Percentiles rank a stretch among this genome's conserved stretches.
phyloP scores from a whole-genome alignment of 1,140 invertebrate species.

The Papilio glaucus region DNA sequence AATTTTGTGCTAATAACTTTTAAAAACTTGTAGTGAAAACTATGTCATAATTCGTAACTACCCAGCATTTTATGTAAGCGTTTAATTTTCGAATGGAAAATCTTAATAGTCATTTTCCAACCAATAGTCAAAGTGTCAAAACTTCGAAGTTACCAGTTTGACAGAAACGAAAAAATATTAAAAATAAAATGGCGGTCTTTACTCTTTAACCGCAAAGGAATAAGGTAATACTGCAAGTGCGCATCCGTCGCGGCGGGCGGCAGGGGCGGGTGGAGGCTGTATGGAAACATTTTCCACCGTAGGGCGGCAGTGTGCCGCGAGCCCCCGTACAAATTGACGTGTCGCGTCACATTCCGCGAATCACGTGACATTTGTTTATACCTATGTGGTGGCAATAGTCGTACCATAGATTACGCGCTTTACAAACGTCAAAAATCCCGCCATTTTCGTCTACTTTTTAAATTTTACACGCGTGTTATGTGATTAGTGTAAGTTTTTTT shows the following conservation, averaged over 20 bases:
- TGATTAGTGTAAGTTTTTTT: slow-evolving; percentile 8
- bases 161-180: slow-evolving; percentile 34
- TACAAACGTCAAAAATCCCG: slow-evolving; percentile 36
- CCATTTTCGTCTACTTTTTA: slow-evolving; percentile 6
- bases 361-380: slow-evolving; percentile 35
- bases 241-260: slow-evolving; percentile 58
- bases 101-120: background rate
- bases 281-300: slow-evolving; percentile 58
- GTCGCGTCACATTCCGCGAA: slow-evolving; percentile 44
- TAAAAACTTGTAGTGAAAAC: too few species aligned
- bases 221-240: slow-evolving; percentile 71
- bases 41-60: too few species aligned
- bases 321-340: slow-evolving; percentile 53
- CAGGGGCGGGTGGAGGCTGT: slow-evolving; percentile 70
- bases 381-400: slow-evolving; percentile 8
- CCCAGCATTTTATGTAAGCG: background rate
- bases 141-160: slow-evolving; percentile 22
- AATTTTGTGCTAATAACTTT: too few species aligned
- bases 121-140: slow-evolving; percentile 28
- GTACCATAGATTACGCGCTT: slow-evolving; percentile 11
- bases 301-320: slow-evolving; percentile 73
- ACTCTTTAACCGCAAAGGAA: slow-evolving; percentile 55
- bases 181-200: slow-evolving; percentile 59
- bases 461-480: background rate
- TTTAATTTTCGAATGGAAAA: background rate